A percentile compares a stretch with the other conserved stretches of the same genome.
Conservation (phyloP, 2,113 vertebrate species). For the Pipra filicauda region DNA sequence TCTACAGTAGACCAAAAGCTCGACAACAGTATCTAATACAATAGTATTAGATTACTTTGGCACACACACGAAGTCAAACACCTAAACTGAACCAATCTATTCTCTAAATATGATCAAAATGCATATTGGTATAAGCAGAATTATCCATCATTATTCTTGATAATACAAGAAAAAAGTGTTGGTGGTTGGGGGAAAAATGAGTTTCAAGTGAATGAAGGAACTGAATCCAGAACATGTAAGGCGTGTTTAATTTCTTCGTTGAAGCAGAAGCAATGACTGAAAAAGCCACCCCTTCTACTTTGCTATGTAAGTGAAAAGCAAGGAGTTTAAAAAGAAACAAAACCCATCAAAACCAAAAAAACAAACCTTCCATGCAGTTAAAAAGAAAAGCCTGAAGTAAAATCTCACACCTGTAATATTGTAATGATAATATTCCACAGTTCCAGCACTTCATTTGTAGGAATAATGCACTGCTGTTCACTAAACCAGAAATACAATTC, state of each 20-base stretch:
- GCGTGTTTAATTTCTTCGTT: not conserved
- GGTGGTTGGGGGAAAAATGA: not conserved
- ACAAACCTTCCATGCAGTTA: not conserved
- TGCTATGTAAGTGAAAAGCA: not conserved
- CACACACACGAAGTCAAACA: not conserved
- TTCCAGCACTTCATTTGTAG: not conserved
- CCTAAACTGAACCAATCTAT: not conserved
- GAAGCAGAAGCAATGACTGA: not conserved
- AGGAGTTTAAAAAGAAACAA: not conserved
- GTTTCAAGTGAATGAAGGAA: not conserved
- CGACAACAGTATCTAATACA: not conserved
- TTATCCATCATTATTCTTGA: not conserved
- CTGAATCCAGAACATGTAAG: not conserved
- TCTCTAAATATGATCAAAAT: not conserved
- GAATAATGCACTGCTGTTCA: not conserved
- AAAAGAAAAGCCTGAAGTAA: not conserved
- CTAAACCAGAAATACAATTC: not conserved
- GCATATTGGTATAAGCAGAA: not conserved
- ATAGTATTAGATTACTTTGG: not conserved
- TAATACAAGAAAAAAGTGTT: not conserved
- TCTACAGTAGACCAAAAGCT: not conserved
- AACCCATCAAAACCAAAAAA: not conserved
- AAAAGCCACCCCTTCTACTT: not conserved
- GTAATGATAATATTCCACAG: not conserved
- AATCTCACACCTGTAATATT: not conserved